Percentiles rank a stretch among this genome's conserved stretches.
These are phyloP conservation scores for Scaptomyza reducta DNA, from an alignment of 2,888 invertebrate species.

Conservation along the genomic window DNA sequence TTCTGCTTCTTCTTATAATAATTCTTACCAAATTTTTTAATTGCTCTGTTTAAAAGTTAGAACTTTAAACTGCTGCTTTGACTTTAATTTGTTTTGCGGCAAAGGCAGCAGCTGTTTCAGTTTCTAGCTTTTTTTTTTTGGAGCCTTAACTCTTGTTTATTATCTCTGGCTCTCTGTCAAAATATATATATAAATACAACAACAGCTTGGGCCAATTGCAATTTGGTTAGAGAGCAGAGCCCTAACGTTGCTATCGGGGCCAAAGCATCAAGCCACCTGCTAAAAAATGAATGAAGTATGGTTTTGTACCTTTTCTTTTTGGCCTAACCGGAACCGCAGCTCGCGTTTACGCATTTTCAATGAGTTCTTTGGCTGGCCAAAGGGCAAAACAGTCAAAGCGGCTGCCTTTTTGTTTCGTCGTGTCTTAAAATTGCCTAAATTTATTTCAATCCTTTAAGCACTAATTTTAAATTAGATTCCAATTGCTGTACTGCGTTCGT, in stretches of 20 bases:
- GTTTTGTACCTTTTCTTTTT: neutral
- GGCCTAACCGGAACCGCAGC: slow-evolving; percentile 63
- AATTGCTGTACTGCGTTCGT: slow-evolving; percentile 51
- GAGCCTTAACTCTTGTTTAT: slow-evolving; percentile 43
- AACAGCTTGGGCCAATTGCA: slow-evolving; percentile 54
- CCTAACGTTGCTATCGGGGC: slow-evolving; percentile 61
- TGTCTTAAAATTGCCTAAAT: slow-evolving; percentile 66
- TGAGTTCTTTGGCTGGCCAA: slow-evolving; percentile 52
- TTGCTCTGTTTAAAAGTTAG: slow-evolving; percentile 49
- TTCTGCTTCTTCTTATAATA: no score
- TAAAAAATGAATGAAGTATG: slow-evolving; percentile 21
- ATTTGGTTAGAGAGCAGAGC: slow-evolving; percentile 40
- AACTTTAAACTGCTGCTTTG: slow-evolving; percentile 29
- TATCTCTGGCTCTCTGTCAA: slow-evolving; percentile 50
- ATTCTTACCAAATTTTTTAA: slow-evolving; percentile 37
- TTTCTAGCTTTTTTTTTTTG: slow-evolving; percentile 38
- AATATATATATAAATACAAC: slow-evolving; percentile 22
- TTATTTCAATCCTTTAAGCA: slow-evolving; percentile 80
- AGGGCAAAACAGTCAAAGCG: slow-evolving; percentile 34
- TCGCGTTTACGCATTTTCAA: slow-evolving; percentile 65
- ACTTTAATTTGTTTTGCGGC: slow-evolving; percentile 11
- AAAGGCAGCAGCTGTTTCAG: slow-evolving; percentile 30
- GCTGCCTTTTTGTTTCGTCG: slow-evolving; percentile 40
- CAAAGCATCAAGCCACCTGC: slow-evolving; percentile 75
- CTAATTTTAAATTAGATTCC: slow-evolving; percentile 81